phyloP scores from a whole-genome alignment of 2,113 vertebrate genomes.

The Anolis carolinensis region DNA sequence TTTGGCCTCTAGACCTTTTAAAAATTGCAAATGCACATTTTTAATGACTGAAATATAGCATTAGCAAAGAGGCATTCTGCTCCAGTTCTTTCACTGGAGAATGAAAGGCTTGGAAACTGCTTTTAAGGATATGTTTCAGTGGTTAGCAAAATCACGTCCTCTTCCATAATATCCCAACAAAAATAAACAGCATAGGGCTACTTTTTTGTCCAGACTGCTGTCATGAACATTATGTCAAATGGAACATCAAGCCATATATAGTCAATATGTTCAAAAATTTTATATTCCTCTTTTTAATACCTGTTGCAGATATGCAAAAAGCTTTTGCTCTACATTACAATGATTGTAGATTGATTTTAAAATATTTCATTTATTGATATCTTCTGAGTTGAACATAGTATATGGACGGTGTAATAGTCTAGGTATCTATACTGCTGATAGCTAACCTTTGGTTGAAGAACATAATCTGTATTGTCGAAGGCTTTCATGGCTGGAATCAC shows the following conservation, averaged over 20 bases:
- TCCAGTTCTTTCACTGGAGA: slow-evolving; percentile 60
- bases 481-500: too few species aligned
- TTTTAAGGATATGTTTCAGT: slow-evolving; percentile 54
- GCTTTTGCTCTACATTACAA: neutral
- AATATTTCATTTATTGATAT: rapidly evolving
- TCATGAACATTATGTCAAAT: neutral
- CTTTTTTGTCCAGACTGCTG: slow-evolving; percentile 10
- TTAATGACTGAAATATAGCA: slow-evolving; percentile 70
- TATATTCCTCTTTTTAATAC: slow-evolving; percentile 3
- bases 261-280: neutral
- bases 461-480: neutral
- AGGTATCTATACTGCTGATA: neutral
- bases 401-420: neutral
- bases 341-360: neutral
- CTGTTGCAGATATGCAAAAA: neutral
- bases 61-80: slow-evolving; percentile 67
- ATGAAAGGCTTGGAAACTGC: slow-evolving; percentile 51
- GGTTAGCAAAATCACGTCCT: slow-evolving; percentile 36
- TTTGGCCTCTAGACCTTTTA: slow-evolving; percentile 68
- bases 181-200: slow-evolving; percentile 30
- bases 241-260: neutral
- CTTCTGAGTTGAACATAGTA: neutral
- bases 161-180: slow-evolving; percentile 7
- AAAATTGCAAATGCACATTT: slow-evolving; percentile 72
- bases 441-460: neutral